Base-by-base conservation (phyloP, 2,113 vertebrate species). In the Rhynchopsitta pachyrhyncha region DNA sequence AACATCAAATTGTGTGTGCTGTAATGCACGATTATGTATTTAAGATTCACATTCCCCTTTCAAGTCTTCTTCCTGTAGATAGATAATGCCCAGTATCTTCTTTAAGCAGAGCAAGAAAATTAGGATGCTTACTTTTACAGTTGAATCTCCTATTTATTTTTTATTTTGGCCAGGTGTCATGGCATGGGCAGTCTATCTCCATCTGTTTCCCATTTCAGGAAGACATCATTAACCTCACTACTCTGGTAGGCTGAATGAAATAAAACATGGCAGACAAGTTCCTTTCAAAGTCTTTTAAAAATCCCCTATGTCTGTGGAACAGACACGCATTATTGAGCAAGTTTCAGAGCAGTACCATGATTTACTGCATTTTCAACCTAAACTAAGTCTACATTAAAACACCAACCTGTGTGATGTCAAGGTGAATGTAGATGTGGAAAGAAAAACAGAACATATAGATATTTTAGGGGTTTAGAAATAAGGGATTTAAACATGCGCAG, bases 331-430 rank as follows among this genome's bases (percentile, higher is more conserved):
- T 73, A 75, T 33, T 93, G 82, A 94, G 46, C 17, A 95, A 70
- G 29, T 86, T 97, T 95, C 77, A 88, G 66, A 95, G 79, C 35
- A 89, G 63, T 80, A 91, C 25, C 46, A 42, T 97, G 91, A 98
- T 97, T 97, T 97, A 97, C 85, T 80, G 18, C 41, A 73, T 84
- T 86, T 97, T 89, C n/a, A 93, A 57, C 92, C 96, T 88, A 87
- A 74, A 88, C 20, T 86, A 75, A 73, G 83, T 90, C 73, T 95
- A 86, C 82, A 77, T 96, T 97, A 97, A 97, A 98, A 98, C 97
- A 97, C 46, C 28, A 92, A n/a, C 95, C 39, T 86, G 90, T 93
- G 29, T 49, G 79, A 88, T 96, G 90, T 97, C 95, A 97, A 90
- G 86, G 76, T 96, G 91, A 87, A 84, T 47, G 37, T 46, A 87